Percentiles rank a stretch among this genome's conserved stretches.
Evolutionary conservation across 2,888 invertebrate genomes (phyloP).

Genomic region (Gari tellinella): DNA sequence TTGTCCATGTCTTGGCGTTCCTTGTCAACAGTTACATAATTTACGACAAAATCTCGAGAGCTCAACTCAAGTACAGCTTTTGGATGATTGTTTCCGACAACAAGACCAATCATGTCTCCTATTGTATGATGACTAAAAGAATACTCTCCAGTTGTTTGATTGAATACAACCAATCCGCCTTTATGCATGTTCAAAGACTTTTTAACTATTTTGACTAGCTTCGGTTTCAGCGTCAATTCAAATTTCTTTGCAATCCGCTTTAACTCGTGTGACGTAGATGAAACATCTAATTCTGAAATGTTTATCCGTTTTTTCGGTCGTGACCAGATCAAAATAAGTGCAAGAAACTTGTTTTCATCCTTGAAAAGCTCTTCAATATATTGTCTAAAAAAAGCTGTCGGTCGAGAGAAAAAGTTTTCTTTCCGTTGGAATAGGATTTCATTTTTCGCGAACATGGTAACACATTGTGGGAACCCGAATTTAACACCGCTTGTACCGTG

Average conservation of each 20-base stretch:
- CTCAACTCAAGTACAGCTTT: too few relatives aligned
- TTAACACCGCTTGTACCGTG: not conserved
- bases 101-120: too few relatives aligned
- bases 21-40: too few relatives aligned
- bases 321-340: conserved; percentile 37
- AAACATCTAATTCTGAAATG: conserved; percentile 15
- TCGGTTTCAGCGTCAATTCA: conserved; percentile 18
- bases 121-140: conserved; percentile 7
- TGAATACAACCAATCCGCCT: conserved; percentile 27
- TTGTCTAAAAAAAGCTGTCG: conserved; percentile 35
- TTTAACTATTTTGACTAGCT: conserved; percentile 10
- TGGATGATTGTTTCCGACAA: too few relatives aligned
- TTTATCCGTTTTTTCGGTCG: conserved; percentile 5
- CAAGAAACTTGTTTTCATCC: conserved; percentile 43
- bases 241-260: conserved; percentile 15
- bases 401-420: conserved; percentile 15
- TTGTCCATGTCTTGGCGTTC: too few relatives aligned
- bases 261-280: conserved; percentile 5
- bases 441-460: conserved; percentile 33
- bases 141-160: conserved; percentile 12
- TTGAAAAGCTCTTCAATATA: conserved; percentile 29
- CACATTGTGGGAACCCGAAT: conserved; percentile 51
- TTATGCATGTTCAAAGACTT: conserved; percentile 33
- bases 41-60: too few relatives aligned
- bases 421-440: conserved; percentile 25